Evolutionary conservation across 1,140 invertebrate genomes (phyloP).

Genomic region (Chlorops oryzae): DNA sequence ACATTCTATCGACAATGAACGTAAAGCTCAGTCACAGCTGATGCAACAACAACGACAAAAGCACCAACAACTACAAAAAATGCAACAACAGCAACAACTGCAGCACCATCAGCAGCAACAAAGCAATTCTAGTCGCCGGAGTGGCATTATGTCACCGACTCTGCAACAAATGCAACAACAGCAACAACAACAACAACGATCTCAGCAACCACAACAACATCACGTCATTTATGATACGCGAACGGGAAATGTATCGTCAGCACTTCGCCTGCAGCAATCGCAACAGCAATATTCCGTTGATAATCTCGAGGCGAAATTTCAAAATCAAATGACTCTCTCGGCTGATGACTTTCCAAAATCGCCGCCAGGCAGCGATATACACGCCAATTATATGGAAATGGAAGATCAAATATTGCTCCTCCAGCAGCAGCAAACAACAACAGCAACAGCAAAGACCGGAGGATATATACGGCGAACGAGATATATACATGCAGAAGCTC

Average conservation of each 20-base stretch:
- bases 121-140: conserved; percentile 25
- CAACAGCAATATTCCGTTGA: conserved; percentile 40
- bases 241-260: conserved; percentile 40
- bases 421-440: conserved; percentile 16
- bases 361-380: background rate
- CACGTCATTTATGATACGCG: conserved; percentile 45
- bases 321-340: conserved; percentile 26
- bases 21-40: conserved; percentile 30
- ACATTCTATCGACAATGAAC: conserved; percentile 47
- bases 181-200: conserved; percentile 25
- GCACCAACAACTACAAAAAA: too few species aligned
- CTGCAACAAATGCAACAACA: conserved; percentile 28
- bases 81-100: too few species aligned
- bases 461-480: conserved; percentile 43
- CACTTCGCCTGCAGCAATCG: conserved; percentile 34
- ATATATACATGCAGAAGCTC: conserved; percentile 43
- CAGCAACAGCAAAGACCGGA: conserved; percentile 24
- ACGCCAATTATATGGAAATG: conserved; percentile 33
- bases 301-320: conserved; percentile 39
- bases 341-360: conserved; percentile 14
- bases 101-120: conserved; percentile 16
- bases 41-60: conserved; percentile 18
- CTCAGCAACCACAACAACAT: conserved; percentile 37
- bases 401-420: conserved; percentile 39
- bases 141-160: conserved; percentile 35